These are phyloP conservation scores for Chiroxiphia lanceolata DNA, from an alignment of 2,797 vertebrate species.

Conservation along the genomic window DNA sequence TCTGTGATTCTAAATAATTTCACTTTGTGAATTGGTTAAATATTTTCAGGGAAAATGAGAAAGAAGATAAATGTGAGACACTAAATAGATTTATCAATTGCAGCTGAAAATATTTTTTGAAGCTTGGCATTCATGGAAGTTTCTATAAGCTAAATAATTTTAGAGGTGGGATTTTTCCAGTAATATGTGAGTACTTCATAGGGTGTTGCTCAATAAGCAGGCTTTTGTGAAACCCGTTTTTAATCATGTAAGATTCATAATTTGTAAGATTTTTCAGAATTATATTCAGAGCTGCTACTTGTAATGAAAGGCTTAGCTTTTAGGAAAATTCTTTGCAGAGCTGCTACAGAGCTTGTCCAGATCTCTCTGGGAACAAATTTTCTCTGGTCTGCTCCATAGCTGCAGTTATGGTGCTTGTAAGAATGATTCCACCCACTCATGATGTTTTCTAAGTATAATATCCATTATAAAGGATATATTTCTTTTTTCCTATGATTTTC, in stretches of 20 bases:
- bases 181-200: neutral
- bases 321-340: neutral
- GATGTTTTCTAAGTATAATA: neutral
- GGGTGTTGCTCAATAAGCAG: neutral
- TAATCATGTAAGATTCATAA: neutral
- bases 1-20: neutral
- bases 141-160: neutral
- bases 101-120: neutral
- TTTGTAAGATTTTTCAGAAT: neutral
- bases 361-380: neutral
- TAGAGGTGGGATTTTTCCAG: neutral
- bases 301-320: neutral
- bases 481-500: neutral
- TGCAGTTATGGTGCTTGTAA: neutral
- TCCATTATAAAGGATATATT: neutral
- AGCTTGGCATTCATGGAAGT: neutral
- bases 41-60: neutral
- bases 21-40: neutral
- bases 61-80: neutral
- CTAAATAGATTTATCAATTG: neutral
- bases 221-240: neutral
- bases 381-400: neutral
- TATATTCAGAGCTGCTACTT: neutral
- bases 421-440: constrained; percentile 4
- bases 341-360: neutral